These are phyloP conservation scores for Cyrtonyx montezumae DNA, from an alignment of 2,113 vertebrate species.

Conservation along the genomic window DNA sequence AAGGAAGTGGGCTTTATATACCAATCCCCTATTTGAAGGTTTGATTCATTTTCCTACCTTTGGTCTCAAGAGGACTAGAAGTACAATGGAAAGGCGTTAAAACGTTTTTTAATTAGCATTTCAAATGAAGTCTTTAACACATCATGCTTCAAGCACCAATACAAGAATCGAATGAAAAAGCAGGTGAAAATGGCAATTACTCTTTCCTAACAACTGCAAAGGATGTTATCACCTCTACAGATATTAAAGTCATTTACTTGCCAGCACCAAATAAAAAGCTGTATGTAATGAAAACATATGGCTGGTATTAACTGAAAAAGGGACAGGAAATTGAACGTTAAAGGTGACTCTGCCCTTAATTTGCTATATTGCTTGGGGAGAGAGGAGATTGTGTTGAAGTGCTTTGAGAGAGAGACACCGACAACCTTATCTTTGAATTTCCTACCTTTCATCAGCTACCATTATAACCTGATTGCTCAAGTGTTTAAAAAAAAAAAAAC, in stretches of 20 bases:
- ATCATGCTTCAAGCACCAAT: not conserved
- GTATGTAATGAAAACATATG: constrained; percentile 41
- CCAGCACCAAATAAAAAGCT: constrained; percentile 34
- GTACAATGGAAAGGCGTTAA: not conserved
- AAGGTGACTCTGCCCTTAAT: constrained; percentile 14
- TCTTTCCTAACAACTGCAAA: constrained; percentile 29
- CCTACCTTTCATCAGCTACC: constrained; percentile 18
- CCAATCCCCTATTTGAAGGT: not conserved
- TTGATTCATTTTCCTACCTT: not conserved
- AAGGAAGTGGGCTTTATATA: not conserved
- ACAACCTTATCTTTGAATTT: constrained; percentile 21
- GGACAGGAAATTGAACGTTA: constrained; percentile 56
- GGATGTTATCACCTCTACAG: not conserved
- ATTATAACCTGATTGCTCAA: not conserved
- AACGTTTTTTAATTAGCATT: not conserved
- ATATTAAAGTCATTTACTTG: constrained; percentile 51
- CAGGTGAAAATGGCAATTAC: not conserved
- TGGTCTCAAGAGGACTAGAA: constrained; percentile 9
- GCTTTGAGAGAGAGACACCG: not conserved
- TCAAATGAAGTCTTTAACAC: not conserved
- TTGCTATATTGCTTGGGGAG: not conserved
- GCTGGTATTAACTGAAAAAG: constrained; percentile 7
- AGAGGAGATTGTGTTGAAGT: not conserved
- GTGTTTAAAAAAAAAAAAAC: not conserved
- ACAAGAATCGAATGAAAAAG: not conserved